Percentiles rank a stretch among this genome's conserved stretches.
Conservation (phyloP, 2,888 invertebrate species). For the Clanis bilineata region DNA sequence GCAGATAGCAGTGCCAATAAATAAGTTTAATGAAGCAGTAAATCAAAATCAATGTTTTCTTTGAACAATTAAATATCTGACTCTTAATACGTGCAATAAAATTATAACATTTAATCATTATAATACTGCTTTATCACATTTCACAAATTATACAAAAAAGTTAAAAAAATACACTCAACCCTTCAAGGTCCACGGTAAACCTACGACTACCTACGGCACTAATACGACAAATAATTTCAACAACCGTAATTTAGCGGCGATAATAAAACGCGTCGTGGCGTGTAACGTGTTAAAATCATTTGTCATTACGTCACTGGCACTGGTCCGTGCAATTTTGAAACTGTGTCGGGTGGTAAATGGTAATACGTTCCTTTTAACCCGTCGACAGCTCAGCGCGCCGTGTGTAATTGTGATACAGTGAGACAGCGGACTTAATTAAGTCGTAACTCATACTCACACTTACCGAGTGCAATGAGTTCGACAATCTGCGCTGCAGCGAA, state of each 20-base stretch:
- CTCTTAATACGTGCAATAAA: no score
- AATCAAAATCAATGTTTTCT: neutral
- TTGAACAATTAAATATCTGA: neutral
- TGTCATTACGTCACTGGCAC: slow-evolving; percentile 3
- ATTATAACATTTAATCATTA: neutral
- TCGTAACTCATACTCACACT: slow-evolving; percentile 51
- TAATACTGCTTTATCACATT: neutral
- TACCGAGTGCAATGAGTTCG: slow-evolving; percentile 39
- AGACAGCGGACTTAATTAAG: slow-evolving; percentile 20
- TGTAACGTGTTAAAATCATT: slow-evolving; percentile 11
- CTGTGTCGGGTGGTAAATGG: slow-evolving; percentile 7
- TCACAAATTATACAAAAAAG: neutral
- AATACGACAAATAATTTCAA: slow-evolving; percentile 6
- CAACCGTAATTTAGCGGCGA: neutral
- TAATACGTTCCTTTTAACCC: slow-evolving; percentile 16
- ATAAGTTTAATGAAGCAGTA: neutral
- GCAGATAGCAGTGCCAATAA: neutral
- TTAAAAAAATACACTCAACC: neutral
- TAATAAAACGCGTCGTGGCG: slow-evolving; percentile 2
- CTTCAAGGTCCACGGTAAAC: neutral
- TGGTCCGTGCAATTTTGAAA: slow-evolving; percentile 10
- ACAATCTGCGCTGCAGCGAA: slow-evolving; percentile 36
- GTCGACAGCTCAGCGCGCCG: slow-evolving; percentile 13
- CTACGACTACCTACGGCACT: neutral
- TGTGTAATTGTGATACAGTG: slow-evolving; percentile 17